Evolutionary conservation across 1,140 invertebrate species (phyloP), one percentile per base, ranked within the genome.

Genomic region (Stegodyphus dumicola): DNA sequence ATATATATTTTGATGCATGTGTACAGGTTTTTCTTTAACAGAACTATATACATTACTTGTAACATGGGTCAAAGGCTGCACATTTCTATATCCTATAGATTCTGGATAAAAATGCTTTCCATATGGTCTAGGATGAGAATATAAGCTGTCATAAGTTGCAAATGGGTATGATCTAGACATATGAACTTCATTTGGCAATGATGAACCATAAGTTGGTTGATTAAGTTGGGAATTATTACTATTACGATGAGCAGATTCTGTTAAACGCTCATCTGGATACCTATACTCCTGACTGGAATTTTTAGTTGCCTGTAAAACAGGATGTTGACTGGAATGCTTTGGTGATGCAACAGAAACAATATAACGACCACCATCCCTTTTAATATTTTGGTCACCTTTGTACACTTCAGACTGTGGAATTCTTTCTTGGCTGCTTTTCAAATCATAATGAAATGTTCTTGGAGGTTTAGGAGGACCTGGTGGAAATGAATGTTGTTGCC

Each of bases 281-380:
- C 66, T 64, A 17, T 73, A 77, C 9, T 86, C 75, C 6, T 52
- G 48, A 56, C 70, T 70, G 60, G 66, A 54, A 48, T 56, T 17
- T 53, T 51, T 78, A 60, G 64, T 73, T 18, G 53, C 33, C 2
- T 53, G 52, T 9, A 33, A 64, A 6, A 52, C 75, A 78, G 6
- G 7, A 17, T 86, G 53, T 9, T 33, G 60, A 18, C 9, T 76
- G 65, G 85, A 79, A 56, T 79, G 76, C n/a, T 87, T 87, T 33
- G 87, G 87, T 15, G 87, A 87, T 64, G 83, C 87, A 77, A 87
- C 84, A 70, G 87, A 77, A n/a, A 87, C 87, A 54, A 87, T 70
- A 48, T 80, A 80, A 6, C 87, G 70, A 17, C 87, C 87, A 66
- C 87, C 87, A 67, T 87, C 87, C 60, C 67, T 64, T n/a, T 77